Conservation (phyloP, 2,888 invertebrate genomes). For the Troides oblongomaculatus region DNA sequence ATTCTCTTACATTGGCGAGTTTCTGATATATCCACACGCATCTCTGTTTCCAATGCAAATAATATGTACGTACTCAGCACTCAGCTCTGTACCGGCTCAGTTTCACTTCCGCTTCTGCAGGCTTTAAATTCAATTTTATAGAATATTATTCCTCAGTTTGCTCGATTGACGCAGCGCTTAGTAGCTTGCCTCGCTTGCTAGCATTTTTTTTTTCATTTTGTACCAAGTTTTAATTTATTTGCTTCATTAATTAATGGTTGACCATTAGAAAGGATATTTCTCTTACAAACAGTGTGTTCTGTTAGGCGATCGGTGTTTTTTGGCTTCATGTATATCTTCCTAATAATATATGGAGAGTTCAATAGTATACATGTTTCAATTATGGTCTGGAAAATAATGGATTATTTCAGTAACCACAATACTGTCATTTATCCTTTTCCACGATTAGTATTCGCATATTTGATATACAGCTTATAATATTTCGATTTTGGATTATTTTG, state of each 20-base stretch:
- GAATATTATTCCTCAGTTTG: neutral
- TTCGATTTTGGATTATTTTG: neutral
- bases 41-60: conserved; percentile 23
- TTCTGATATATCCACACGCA: conserved; percentile 15
- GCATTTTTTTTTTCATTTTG: no score
- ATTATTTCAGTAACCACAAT: neutral
- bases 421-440: neutral
- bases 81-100: neutral
- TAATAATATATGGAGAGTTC: no score
- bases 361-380: neutral
- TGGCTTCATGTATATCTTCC: no score
- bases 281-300: no score
- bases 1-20: conserved; percentile 13
- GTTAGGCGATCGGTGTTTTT: no score
- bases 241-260: no score
- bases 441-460: neutral
- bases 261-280: no score
- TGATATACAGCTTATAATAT: neutral
- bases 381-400: neutral
- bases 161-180: no score
- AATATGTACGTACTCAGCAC: neutral
- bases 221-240: no score
- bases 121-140: conserved; percentile 10
- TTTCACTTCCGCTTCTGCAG: neutral
- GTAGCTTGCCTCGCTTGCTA: neutral